Conservation (phyloP, 2,797 vertebrate genomes). For the Hozukius guyotensis region DNA sequence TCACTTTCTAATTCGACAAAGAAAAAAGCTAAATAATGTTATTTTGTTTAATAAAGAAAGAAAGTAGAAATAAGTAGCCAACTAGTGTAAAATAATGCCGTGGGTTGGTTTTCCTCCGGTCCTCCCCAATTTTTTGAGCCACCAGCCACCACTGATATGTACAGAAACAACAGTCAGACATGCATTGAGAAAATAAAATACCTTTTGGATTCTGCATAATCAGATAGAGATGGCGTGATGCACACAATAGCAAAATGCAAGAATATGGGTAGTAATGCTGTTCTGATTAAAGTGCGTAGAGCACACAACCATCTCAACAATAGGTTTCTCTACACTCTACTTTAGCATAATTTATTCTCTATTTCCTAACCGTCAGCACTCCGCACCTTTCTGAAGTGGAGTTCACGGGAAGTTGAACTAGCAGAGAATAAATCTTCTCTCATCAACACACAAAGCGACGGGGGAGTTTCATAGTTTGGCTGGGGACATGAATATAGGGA, state of each 20-base stretch:
- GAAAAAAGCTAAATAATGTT: too few relatives aligned
- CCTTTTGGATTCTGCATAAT: not conserved
- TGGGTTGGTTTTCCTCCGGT: too few relatives aligned
- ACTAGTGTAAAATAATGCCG: too few relatives aligned
- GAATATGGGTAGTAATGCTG: not conserved
- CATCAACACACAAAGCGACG: constrained; percentile 21
- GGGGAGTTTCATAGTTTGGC: constrained; percentile 31
- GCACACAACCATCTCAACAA: not conserved
- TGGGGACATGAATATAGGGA: constrained; percentile 58
- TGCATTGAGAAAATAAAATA: not conserved
- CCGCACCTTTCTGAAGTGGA: constrained; percentile 33
- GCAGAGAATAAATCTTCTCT: constrained; percentile 18
- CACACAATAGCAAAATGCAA: not conserved
- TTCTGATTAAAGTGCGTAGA: not conserved
- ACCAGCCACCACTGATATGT: too few relatives aligned
- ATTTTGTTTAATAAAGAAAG: too few relatives aligned
- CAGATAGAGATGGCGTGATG: not conserved
- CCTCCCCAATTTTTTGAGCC: too few relatives aligned
- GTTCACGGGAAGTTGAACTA: constrained; percentile 58
- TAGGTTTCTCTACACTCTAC: not conserved
- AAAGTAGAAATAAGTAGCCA: too few relatives aligned
- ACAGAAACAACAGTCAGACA: too few relatives aligned
- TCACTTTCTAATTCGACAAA: too few relatives aligned
- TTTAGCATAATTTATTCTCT: constrained; percentile 32
- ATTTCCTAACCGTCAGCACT: constrained; percentile 41